These are phyloP conservation scores for Tethea ocularis DNA, from an alignment of 2,888 invertebrate genomes.

Conservation along the genomic window DNA sequence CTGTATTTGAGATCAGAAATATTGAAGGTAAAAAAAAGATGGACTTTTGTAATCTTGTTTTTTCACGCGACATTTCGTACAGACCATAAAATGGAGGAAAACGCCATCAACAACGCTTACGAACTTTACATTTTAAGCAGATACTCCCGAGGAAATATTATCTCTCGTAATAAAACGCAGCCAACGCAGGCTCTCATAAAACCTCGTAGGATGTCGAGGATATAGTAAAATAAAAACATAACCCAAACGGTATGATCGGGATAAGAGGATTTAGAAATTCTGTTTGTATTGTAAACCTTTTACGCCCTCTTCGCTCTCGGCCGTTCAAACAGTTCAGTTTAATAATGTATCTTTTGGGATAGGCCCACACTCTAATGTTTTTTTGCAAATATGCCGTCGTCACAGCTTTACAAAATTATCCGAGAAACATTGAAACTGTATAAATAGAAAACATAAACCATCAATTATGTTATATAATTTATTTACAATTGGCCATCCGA, in stretches of 20 bases:
- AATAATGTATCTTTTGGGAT: neutral
- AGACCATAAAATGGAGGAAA: too few relatives aligned
- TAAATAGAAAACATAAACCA: neutral
- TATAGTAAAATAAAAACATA: conserved; percentile 1
- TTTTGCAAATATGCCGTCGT: neutral
- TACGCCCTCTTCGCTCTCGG: neutral
- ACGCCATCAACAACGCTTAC: too few relatives aligned
- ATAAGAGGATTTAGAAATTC: neutral
- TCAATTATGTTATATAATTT: neutral
- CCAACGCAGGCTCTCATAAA: neutral
- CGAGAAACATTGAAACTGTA: neutral
- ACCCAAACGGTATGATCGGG: neutral
- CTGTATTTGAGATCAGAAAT: neutral
- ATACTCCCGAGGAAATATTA: neutral
- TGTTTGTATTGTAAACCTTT: conserved; percentile 1
- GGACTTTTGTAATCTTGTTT: too few relatives aligned
- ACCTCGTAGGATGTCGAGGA: neutral
- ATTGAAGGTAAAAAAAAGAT: too few relatives aligned
- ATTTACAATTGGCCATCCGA: neutral
- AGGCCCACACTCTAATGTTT: neutral
- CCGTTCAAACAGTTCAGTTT: neutral
- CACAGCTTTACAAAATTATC: neutral
- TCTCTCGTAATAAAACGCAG: neutral
- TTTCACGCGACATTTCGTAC: too few relatives aligned
- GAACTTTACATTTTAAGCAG: neutral